Conservation (phyloP, 1,140 invertebrate genomes). For the Diachasma alloeum region DNA sequence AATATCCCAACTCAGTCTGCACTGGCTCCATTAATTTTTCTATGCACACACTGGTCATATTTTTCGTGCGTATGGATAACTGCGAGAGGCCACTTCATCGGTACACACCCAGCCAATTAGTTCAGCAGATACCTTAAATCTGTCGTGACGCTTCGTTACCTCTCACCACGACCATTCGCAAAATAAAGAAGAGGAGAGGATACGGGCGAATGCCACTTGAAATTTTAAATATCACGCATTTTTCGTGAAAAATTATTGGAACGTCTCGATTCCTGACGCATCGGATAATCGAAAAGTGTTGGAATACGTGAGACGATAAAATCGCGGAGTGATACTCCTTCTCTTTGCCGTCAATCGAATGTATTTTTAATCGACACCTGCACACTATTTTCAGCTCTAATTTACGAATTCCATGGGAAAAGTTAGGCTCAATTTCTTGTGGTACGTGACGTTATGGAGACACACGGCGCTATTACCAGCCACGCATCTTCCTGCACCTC, state of each 20-base stretch:
- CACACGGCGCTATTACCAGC: slow-evolving; percentile 22
- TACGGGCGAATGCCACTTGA: neutral
- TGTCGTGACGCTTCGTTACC: slow-evolving; percentile 41
- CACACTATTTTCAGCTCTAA: slow-evolving; percentile 18
- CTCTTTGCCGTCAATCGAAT: neutral
- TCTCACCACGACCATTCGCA: slow-evolving; percentile 18
- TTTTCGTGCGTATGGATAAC: neutral
- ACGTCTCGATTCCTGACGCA: no score
- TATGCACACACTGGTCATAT: neutral
- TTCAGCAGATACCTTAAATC: slow-evolving; percentile 56
- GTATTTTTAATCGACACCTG: neutral
- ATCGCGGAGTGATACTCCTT: no score
- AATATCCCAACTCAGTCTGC: slow-evolving; percentile 9
- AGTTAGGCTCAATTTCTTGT: slow-evolving; percentile 24
- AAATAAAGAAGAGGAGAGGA: neutral
- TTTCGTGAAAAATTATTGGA: no score
- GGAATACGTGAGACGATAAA: no score
- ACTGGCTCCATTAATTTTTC: slow-evolving; percentile 5
- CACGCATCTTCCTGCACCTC: neutral
- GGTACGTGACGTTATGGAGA: slow-evolving; percentile 27
- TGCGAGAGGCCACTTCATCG: slow-evolving; percentile 42
- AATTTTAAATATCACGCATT: neutral
- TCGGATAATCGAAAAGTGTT: no score
- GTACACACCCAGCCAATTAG: slow-evolving; percentile 51
- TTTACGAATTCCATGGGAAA: slow-evolving; percentile 15